These are phyloP conservation scores for Apantesis nais DNA, from an alignment of 2,888 invertebrate species.

Conservation along the genomic window DNA sequence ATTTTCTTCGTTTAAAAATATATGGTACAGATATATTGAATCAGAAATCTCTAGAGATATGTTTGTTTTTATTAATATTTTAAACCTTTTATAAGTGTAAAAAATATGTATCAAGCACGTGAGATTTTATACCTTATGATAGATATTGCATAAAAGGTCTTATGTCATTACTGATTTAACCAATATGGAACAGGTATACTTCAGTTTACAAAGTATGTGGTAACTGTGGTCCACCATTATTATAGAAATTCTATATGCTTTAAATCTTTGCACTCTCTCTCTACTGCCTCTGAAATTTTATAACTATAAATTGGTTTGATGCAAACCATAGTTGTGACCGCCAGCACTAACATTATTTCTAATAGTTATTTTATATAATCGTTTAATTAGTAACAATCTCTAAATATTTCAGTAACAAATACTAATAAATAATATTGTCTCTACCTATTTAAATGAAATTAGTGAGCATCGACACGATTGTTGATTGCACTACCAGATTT, in stretches of 20 bases:
- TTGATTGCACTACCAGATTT: neutral
- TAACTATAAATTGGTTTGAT: neutral
- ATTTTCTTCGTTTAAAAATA: neutral
- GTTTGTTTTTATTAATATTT: too few species aligned
- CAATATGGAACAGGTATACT: too few species aligned
- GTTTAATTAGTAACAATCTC: neutral
- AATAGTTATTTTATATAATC: neutral
- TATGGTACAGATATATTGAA: neutral
- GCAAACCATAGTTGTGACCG: neutral
- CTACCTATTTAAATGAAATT: neutral
- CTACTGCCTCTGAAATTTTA: neutral
- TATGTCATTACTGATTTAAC: too few species aligned
- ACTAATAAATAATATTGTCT: neutral
- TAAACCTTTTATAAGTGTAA: too few species aligned
- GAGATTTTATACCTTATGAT: too few species aligned
- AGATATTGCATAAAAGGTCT: too few species aligned
- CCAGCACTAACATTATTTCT: neutral
- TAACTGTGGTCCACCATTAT: too few species aligned
- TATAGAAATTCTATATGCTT: neutral
- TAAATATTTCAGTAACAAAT: neutral
- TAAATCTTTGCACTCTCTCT: neutral
- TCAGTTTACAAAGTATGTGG: too few species aligned
- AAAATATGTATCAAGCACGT: too few species aligned
- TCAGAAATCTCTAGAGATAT: neutral
- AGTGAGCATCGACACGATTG: neutral